Evolutionary conservation across 2,113 vertebrate species (phyloP).

Genomic region (Marmota flaviventris): DNA sequence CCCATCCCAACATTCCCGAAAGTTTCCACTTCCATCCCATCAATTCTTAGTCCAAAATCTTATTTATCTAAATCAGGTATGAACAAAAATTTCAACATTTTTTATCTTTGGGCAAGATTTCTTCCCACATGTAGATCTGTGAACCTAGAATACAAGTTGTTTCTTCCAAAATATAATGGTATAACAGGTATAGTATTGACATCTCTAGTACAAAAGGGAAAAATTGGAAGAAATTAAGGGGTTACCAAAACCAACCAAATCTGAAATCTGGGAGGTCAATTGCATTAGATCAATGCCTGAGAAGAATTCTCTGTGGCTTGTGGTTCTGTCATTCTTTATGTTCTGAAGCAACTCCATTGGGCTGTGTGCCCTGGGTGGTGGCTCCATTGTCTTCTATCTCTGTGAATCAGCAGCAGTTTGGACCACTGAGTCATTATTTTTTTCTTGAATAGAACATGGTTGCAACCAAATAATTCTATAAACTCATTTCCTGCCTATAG

Average conservation of each 20-base stretch:
- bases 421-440: background rate
- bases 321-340: background rate
- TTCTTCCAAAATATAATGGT: background rate
- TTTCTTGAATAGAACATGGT: background rate
- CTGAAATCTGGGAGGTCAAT: background rate
- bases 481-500: background rate
- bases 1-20: background rate
- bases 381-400: background rate
- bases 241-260: background rate
- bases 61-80: background rate
- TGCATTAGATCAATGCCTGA: background rate
- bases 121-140: background rate
- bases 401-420: background rate
- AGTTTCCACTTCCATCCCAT: background rate
- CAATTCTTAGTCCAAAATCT: background rate
- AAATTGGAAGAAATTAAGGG: constrained; percentile 3
- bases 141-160: background rate
- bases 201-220: background rate
- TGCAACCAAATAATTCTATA: background rate
- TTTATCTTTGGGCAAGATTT: background rate
- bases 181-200: background rate
- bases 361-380: background rate
- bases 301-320: background rate
- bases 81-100: background rate
- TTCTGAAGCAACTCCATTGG: background rate